A percentile compares a stretch with the other conserved stretches of the same genome.
Conservation (phyloP, 2,888 invertebrate genomes). For the Polietes domitor region DNA sequence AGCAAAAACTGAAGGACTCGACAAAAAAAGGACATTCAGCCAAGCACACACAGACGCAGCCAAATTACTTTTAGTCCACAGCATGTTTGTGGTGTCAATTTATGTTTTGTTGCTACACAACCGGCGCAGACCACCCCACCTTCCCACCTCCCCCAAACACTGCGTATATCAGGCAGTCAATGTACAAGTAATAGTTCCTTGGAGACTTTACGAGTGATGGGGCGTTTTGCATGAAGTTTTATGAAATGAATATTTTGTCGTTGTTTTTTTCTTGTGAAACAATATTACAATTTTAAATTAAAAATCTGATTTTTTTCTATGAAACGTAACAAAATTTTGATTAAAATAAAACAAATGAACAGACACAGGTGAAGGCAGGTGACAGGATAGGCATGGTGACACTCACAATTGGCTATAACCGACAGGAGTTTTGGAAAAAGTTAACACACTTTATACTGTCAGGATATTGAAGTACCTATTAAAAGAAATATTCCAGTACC, state of each 20-base stretch:
- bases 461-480: too few species aligned
- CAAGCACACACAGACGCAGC: conserved; percentile 30
- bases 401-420: background rate
- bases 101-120: background rate
- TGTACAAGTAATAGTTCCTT: conserved; percentile 55
- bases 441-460: background rate
- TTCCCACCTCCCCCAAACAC: background rate
- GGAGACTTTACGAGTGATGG: conserved; percentile 34
- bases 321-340: background rate
- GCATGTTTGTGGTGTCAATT: conserved; percentile 60
- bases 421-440: background rate
- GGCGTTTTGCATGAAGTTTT: background rate
- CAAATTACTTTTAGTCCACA: conserved; percentile 61
- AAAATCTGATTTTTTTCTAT: background rate
- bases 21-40: conserved; percentile 43
- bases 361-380: background rate
- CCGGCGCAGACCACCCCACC: background rate
- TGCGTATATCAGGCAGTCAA: background rate
- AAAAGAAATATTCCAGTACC: too few species aligned
- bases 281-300: conserved; percentile 10
- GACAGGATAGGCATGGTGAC: background rate
- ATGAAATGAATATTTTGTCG: conserved; percentile 20
- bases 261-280: background rate
- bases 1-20: background rate
- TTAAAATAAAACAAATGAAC: background rate